Base-by-base conservation (phyloP, 2,113 vertebrate species). In the Lonchura striata region DNA sequence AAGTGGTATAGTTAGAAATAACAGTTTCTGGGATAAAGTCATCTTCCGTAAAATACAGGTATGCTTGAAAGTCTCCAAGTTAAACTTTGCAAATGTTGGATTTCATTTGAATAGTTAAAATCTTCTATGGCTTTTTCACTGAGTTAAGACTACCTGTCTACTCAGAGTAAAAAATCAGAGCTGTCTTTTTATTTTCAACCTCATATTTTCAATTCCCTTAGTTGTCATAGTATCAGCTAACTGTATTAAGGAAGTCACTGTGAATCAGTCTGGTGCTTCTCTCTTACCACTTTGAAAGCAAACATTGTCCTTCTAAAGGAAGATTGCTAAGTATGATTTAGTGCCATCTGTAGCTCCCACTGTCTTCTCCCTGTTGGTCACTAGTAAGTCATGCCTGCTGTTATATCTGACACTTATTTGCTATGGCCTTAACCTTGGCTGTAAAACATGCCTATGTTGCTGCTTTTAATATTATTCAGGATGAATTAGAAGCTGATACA, bases 31-130 rank as follows among this genome's bases (percentile, higher is more conserved):
- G 99, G 99, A 99, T 95, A 99, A 97, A 94, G 97, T 99, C 13
- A 99, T 99, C 97, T 99, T 99, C 95, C 98, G 95, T 82, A 99
- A 99, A 98, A 98, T 99, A 49, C 99, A 99, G 99, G 99, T 99
- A 97, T 85, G 52, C 9, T 33, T n/a, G 57, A 68, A 37, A 35
- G 16, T 33, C 14, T 66, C 20, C 1, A 7, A 27, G 1, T 4
- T 56, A 10, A 44, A 44, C 25, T 78, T 75, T 21, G 39, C 53
- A 76, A 3, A 49, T 85, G 18, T n/a, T 82, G 49, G 39, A 39
- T 64, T 85, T 49, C 13, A 23, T 63, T 16, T 2, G 3, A 47
- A 31, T 41, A 24, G 9, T n/a, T 91, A 21, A 23, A 78, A 35
- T 70, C 30, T 63, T 15, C 4, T 78, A 17, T 52, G 56, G 15